Evolutionary conservation across 2,888 invertebrate genomes (phyloP).

Genomic region (Sicus ferrugineus): DNA sequence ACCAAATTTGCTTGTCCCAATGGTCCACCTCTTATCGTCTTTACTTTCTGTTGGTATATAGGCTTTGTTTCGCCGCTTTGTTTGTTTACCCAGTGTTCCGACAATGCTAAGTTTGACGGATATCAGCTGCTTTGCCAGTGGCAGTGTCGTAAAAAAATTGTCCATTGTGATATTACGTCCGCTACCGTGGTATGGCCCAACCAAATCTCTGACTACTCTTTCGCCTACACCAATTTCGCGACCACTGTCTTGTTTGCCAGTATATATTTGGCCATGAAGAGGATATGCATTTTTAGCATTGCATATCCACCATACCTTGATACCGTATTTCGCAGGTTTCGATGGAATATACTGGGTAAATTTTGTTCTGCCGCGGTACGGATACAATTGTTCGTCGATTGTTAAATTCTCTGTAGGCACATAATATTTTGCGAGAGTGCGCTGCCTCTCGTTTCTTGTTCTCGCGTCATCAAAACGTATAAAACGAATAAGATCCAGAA

Average conservation of each 20-base stretch:
- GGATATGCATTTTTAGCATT: constrained; percentile 1
- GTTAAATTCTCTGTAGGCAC: too few relatives aligned
- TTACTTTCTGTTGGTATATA: constrained; percentile 2
- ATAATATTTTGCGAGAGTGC: too few relatives aligned
- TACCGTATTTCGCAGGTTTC: constrained; percentile 2
- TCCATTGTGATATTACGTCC: neutral
- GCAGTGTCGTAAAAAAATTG: neutral
- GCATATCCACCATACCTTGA: neutral
- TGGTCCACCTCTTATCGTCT: constrained; percentile 1
- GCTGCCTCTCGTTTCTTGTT: too few relatives aligned
- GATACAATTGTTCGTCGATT: too few relatives aligned
- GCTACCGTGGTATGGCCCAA: neutral
- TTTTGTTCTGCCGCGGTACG: too few relatives aligned
- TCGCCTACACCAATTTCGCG: constrained; percentile 49
- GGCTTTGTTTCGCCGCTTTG: neutral
- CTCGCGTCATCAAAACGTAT: too few relatives aligned
- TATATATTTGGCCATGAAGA: constrained; percentile 41
- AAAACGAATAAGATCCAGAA: constrained; percentile 43
- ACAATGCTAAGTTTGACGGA: too few relatives aligned
- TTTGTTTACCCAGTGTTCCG: too few relatives aligned
- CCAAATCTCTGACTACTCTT: constrained; percentile 48
- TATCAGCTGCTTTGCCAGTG: neutral
- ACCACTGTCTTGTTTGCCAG: constrained; percentile 39
- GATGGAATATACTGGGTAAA: too few relatives aligned
- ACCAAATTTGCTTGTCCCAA: constrained; percentile 1